Conservation (phyloP, 2,888 invertebrate genomes). For the Scaptomyza cyrtandrae region DNA sequence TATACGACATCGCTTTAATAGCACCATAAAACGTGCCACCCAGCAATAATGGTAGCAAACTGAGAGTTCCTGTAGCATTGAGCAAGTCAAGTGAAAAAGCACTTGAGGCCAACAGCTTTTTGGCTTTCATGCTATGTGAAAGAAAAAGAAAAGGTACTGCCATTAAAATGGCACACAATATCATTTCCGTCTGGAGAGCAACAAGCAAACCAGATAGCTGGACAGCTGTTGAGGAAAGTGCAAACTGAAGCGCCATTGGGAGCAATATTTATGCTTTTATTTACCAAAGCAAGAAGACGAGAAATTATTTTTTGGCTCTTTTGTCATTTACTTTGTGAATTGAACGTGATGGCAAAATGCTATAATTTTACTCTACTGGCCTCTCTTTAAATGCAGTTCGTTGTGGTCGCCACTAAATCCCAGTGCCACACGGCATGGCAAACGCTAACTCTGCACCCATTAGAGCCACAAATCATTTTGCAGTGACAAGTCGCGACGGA, state of each 20-base stretch:
- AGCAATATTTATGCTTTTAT: constrained; percentile 66
- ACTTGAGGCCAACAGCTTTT: constrained; percentile 29
- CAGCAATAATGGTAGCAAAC: constrained; percentile 47
- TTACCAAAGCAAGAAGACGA: constrained; percentile 35
- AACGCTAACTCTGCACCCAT: constrained; percentile 52
- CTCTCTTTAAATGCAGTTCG: constrained; percentile 45
- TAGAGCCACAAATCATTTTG: constrained; percentile 77
- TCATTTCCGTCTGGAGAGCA: constrained; percentile 73
- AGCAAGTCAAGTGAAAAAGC: constrained; percentile 29
- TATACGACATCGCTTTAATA: constrained; percentile 48
- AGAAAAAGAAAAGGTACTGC: constrained; percentile 18
- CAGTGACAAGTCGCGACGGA: constrained; percentile 28
- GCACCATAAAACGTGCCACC: constrained; percentile 65
- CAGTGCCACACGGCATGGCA: constrained; percentile 35
- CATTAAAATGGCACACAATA: constrained; percentile 54
- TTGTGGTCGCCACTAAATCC: constrained; percentile 35
- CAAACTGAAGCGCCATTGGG: constrained; percentile 38
- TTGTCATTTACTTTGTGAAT: constrained; percentile 46
- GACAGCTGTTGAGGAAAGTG: constrained; percentile 20
- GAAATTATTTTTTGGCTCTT: constrained; percentile 62
- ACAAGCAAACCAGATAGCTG: constrained; percentile 38
- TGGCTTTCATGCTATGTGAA: not conserved
- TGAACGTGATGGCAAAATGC: constrained; percentile 42
- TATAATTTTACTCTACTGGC: constrained; percentile 21
- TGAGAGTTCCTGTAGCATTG: constrained; percentile 15